Base-by-base conservation (phyloP, 2,797 vertebrate genomes). In the Phrynocephalus vlangalii region DNA sequence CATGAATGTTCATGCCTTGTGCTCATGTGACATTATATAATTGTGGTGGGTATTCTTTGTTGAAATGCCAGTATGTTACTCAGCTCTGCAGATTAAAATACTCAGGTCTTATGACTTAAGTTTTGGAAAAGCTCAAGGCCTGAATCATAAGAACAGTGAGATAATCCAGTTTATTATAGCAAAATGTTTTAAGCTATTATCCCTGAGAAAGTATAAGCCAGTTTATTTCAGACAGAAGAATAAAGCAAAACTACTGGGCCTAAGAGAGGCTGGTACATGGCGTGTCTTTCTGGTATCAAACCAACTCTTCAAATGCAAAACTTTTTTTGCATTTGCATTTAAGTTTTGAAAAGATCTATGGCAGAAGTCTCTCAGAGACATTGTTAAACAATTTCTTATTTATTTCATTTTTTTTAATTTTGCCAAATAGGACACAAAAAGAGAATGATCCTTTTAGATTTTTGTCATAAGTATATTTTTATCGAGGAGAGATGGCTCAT, bases 391-490 rank as follows among this genome's bases (percentile, higher is more conserved):
- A 68, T 80, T 87, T 80, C 16, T 88, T 68, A 73, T 72, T 87
- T 63, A 83, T 93, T 92, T 88, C 28, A 88, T 56, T 83, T 60
- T 66, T 80, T 56, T 33, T 2, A 91, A 83, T 71, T 73, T 78
- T 90, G 81, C 66, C 86, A 91, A 56, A 56, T 91, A 83, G n/a
- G 44, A 16, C 76, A 28, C 85, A 84, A 86, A 38, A 18, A 33
- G 83, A 84, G 44, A 67, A 85, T 83, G 84, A 82, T 60, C 81
- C 10, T 83, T 10, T 22, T 63, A 20, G 16, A 63, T 87, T 92
- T 91, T 87, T 92, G 82, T 73, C 38, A 86, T 89, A 80, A 82
- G 11, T 38, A 87, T 52, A 70, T 72, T 85, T 90, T 90, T 88
- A 84, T 77, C 85, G 63, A 83, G 18, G 26, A 7, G 0, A 72